phyloP scores from a whole-genome alignment of 2,797 vertebrate species.

The Enteromius fasciolatus region DNA sequence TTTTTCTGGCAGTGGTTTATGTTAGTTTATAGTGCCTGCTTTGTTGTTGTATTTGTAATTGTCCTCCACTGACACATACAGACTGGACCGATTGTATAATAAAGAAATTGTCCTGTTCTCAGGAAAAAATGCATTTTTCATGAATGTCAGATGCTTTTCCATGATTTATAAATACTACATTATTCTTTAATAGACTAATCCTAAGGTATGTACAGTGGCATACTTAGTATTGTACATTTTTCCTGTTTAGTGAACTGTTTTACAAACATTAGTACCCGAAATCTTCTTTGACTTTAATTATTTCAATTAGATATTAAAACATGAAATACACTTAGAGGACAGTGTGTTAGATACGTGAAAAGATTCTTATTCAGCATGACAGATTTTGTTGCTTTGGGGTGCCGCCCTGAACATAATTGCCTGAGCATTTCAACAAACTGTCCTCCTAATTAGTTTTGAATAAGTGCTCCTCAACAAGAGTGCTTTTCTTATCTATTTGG shows the following conservation, averaged over 20 bases:
- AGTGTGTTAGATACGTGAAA: conserved; percentile 12
- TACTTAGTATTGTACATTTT: background rate
- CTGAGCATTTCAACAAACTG: conserved; percentile 7
- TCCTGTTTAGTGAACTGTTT: background rate
- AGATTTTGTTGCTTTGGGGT: conserved; percentile 32
- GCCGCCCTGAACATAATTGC: background rate
- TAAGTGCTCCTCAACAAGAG: conserved; percentile 30
- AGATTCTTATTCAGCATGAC: background rate
- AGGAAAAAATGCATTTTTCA: background rate
- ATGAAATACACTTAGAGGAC: background rate
- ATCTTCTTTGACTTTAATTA: background rate
- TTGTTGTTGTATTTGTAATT: background rate
- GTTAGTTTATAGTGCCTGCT: background rate
- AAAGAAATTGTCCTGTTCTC: background rate
- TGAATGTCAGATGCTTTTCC: background rate
- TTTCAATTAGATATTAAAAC: background rate
- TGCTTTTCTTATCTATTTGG: conserved; percentile 29
- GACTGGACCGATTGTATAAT: background rate
- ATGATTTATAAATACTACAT: background rate
- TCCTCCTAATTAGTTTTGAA: conserved; percentile 40
- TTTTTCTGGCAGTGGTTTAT: background rate
- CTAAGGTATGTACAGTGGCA: background rate
- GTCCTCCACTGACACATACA: background rate
- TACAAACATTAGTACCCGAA: background rate
- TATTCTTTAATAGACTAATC: background rate